Evolutionary conservation across 2,797 vertebrate species (phyloP).

Genomic region (Eurystomus glaucurus): DNA sequence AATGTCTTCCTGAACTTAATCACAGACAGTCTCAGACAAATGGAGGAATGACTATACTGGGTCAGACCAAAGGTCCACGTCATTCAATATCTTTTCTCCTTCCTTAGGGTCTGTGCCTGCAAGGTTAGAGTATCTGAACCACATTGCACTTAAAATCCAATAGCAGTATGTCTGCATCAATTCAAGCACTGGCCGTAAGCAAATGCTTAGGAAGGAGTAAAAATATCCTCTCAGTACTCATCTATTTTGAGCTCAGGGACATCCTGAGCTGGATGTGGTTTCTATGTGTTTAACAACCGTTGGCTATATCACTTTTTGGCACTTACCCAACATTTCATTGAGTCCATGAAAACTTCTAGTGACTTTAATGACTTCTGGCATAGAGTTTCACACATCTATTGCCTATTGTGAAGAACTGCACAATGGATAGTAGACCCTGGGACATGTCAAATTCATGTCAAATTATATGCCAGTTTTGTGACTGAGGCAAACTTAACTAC

Average conservation of each 20-base stretch:
- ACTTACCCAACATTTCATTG: background rate
- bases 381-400: conserved; percentile 35
- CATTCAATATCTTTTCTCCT: background rate
- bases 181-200: background rate
- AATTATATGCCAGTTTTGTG: conserved; percentile 19
- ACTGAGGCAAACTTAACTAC: background rate
- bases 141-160: background rate
- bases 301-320: conserved; percentile 39
- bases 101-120: background rate
- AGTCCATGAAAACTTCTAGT: conserved; percentile 7
- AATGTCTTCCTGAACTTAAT: background rate
- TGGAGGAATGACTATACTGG: background rate
- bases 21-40: background rate
- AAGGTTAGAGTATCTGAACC: background rate
- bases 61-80: background rate
- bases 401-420: background rate
- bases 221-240: conserved; percentile 43
- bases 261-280: conserved; percentile 41
- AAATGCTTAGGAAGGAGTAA: conserved; percentile 44
- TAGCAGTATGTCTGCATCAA: background rate
- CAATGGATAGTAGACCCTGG: conserved; percentile 20
- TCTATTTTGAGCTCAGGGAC: conserved; percentile 53
- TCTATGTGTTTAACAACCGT: conserved; percentile 21
- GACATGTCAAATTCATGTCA: conserved; percentile 38
- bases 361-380: conserved; percentile 58